Evolutionary conservation across 2,888 invertebrate genomes (phyloP), one percentile per base, ranked within the genome.

Genomic region (Sinohyriopsis cumingii): DNA sequence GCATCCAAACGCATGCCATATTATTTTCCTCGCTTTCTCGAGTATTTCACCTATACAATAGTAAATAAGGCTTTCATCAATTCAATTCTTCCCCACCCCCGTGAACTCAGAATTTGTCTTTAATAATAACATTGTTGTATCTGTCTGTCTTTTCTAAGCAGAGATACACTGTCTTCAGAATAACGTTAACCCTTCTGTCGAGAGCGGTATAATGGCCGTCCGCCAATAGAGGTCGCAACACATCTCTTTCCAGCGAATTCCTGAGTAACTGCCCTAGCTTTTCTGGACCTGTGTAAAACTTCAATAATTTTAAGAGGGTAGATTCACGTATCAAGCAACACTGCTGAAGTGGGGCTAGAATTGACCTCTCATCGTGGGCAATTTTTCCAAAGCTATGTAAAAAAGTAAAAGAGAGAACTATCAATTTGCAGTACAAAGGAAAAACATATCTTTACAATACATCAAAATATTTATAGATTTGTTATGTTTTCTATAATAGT

Each of bases 301-400:
- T 75, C 1, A 70, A 33, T 18, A 77, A 63, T 61, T 77, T 77
- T 55, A 68, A 45, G 33, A 77, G 67, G 18, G 77, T 77, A 0
- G 77, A 77, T 60, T 73, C 59, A 3, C 77, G 61, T 18, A 73
- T 63, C 28, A 57, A 28, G 56, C 77, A 77, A 45, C 77, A 77
- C 59, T 77, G 77, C n/a, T 63, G 60, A 20, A 77, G 65, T 54
- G 75, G 77, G 1, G 69, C 67, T 20, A 77, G 57, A 24, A 77
- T 77, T 9, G 77, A 77, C 56, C 69, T 66, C 59, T 75, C 77
- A 59, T 77, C 77, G 5, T 60, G 61, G 5, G 59, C 69, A 1
- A 71, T 63, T 62, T 75, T 77, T 12, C 77, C 77, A 54, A 77
- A 77, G 18, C 77, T 77, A 63, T 53, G 74, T 72, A 56, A 57